A percentile compares a stretch with the other conserved stretches of the same genome.
Evolutionary conservation across 2,888 invertebrate genomes (phyloP).

Genomic region (Spodoptera littoralis): DNA sequence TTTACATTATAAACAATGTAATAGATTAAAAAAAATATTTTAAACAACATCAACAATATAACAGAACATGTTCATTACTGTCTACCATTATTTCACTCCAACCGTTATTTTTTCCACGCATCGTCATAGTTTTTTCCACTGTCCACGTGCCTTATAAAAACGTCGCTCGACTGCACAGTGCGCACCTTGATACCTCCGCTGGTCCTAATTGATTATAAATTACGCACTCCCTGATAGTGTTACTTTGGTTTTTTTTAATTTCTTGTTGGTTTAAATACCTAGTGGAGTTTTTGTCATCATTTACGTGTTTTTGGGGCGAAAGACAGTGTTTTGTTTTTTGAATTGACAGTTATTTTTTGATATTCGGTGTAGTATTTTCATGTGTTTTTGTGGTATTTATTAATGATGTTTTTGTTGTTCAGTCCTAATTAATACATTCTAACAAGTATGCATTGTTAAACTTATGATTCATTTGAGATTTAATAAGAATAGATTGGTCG

Average conservation of each 20-base stretch:
- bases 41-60: constrained; percentile 18
- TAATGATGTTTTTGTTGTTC: not conserved
- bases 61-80: constrained; percentile 32
- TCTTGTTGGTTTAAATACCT: constrained; percentile 3
- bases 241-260: constrained; percentile 25
- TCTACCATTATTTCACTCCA: constrained; percentile 32
- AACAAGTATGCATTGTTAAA: too few relatives aligned
- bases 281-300: constrained; percentile 26
- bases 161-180: constrained; percentile 54
- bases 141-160: constrained; percentile 64
- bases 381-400: constrained; percentile 3
- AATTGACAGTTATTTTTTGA: constrained; percentile 24
- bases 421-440: too few relatives aligned
- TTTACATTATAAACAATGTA: too few relatives aligned
- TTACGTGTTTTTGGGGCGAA: constrained; percentile 27
- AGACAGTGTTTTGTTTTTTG: constrained; percentile 25
- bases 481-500: too few relatives aligned
- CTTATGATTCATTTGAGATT: too few relatives aligned
- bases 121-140: constrained; percentile 57
- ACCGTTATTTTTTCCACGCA: constrained; percentile 55
- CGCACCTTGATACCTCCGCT: constrained; percentile 62
- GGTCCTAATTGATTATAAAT: constrained; percentile 76
- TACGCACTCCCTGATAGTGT: constrained; percentile 54
- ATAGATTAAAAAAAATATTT: too few relatives aligned
- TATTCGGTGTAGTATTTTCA: not conserved